Conservation (phyloP, 1,140 invertebrate species). For the Papilio glaucus region DNA sequence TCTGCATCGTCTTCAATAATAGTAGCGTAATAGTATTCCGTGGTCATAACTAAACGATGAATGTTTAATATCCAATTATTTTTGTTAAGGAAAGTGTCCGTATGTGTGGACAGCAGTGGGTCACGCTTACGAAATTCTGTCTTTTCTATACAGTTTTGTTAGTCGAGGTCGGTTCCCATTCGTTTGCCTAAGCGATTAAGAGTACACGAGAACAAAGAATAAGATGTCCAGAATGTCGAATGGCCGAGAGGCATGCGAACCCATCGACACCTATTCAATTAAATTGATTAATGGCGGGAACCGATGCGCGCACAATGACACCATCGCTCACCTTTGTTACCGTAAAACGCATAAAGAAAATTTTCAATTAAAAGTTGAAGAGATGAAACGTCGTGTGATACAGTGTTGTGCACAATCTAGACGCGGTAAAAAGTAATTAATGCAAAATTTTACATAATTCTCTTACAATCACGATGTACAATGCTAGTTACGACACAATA, state of each 20-base stretch:
- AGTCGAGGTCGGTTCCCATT: neutral
- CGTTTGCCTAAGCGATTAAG: neutral
- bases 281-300: constrained; percentile 1
- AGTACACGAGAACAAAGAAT: neutral
- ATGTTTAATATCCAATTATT: neutral
- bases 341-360: no score
- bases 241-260: neutral
- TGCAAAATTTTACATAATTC: no score
- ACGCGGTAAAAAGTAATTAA: no score
- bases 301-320: neutral
- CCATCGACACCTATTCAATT: neutral
- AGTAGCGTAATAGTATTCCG: neutral
- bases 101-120: no score
- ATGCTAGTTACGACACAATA: no score
- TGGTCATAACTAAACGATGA: neutral
- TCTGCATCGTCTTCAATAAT: constrained; percentile 4
- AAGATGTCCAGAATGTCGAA: neutral
- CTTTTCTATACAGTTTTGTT: neutral
- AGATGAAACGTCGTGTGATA: no score
- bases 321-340: neutral
- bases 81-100: no score
- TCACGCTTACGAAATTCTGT: no score
- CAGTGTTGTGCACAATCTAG: no score
- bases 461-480: no score
- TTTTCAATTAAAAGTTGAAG: no score